phyloP scores from a whole-genome alignment of 2,113 vertebrate species.

The Pantherophis guttatus region DNA sequence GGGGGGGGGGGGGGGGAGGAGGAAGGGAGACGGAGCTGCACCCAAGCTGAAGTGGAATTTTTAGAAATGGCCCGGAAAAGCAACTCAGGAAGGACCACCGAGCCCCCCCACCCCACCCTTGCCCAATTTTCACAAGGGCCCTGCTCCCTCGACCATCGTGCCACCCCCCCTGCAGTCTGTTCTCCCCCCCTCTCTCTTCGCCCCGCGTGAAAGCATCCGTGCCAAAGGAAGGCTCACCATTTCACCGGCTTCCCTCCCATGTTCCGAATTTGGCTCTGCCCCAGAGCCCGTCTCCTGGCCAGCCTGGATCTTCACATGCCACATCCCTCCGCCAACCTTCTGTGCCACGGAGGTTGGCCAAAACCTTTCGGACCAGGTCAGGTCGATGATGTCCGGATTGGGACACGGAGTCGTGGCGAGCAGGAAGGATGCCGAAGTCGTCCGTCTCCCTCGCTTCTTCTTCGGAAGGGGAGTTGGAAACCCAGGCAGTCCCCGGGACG shows the following conservation, averaged over 20 bases:
- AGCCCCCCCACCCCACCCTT: background rate
- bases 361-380: background rate
- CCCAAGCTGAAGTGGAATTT: background rate
- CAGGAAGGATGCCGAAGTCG: background rate
- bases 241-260: constrained; percentile 83
- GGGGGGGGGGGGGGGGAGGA: background rate
- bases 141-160: background rate
- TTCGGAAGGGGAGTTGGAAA: background rate
- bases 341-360: background rate
- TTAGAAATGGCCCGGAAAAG: background rate
- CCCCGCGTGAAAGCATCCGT: background rate
- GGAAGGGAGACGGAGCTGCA: background rate
- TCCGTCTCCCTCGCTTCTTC: background rate
- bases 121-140: rapidly evolving
- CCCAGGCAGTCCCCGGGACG: constrained; percentile 26
- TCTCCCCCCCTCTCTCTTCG: background rate
- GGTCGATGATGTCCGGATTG: rapidly evolving
- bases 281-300: constrained; percentile 38
- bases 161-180: background rate
- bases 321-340: constrained; percentile 39
- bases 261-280: constrained; percentile 61
- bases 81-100: background rate
- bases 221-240: constrained; percentile 71
- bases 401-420: background rate
- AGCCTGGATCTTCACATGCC: constrained; percentile 53